Evolutionary conservation across 1,140 invertebrate genomes (phyloP), one percentile per base, ranked within the genome.

Genomic region (Stratiolaelaps scimitus): DNA sequence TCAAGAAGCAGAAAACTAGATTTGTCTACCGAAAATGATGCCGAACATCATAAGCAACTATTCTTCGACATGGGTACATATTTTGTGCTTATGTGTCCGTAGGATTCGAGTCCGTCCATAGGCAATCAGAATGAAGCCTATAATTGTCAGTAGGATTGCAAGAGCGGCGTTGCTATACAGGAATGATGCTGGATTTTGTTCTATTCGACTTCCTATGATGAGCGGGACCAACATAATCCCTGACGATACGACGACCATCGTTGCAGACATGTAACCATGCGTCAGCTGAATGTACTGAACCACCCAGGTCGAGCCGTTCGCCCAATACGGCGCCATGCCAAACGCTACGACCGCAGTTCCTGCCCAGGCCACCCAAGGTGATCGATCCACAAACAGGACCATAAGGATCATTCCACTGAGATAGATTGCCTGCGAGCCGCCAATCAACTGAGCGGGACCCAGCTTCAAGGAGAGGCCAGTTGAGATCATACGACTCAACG

Each of bases 391-490:
- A 28, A 48, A 48, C 19, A 48, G 28, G 19, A 48, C 28, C 47
- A 48, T 48, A 4, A 48, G 15, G 19, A 48, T 4, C 5, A 48
- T 28, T 19, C 47, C 28, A 28, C 19, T 15, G 19, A 48, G 19
- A 28, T 48, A 48, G 47, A 48, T 48, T 19, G 28, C 20, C 7
- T 48, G 47, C 20, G 47, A 48, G 20, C 47, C 47, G 5, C 20
- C 4, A 15, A 48, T 48, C 19, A 48, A 23, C 23, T 60, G 53
- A 15, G 53, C 53, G 20, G 23, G 4, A 26, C 23, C 10, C 26
- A 60, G 34, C 23, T 60, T 60, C 23, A 60, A 15, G 15, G 53
- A 60, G 17, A 60, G 53, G 2, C 53, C 53, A 4, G 53, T 60
- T 15, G 23, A 15, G 17, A 60, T 34, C 2, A 60, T 23, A 5